Conservation (phyloP, 2,888 invertebrate species). For the Drosophila eohydei region DNA sequence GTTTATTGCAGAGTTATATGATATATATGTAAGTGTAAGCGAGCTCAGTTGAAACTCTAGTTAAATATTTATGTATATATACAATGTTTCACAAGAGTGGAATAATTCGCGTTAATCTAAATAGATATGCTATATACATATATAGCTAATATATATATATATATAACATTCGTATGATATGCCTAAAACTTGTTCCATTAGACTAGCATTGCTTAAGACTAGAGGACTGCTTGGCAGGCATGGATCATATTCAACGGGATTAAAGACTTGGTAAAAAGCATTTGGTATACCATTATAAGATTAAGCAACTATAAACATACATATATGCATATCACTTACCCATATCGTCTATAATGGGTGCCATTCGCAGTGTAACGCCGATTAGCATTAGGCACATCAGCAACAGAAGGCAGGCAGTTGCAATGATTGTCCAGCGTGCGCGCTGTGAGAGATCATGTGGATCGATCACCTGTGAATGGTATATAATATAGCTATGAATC, state of each 20-base stretch:
- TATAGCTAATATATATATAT: constrained; percentile 3
- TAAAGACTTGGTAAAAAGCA: constrained; percentile 41
- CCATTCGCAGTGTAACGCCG: constrained; percentile 96
- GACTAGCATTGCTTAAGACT: constrained; percentile 55
- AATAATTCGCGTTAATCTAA: constrained; percentile 47
- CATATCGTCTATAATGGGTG: constrained; percentile 97
- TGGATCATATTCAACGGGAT: constrained; percentile 19
- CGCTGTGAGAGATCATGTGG: constrained; percentile 93
- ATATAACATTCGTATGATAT: constrained; percentile 16
- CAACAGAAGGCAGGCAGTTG: constrained; percentile 94
- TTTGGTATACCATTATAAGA: constrained; percentile 21
- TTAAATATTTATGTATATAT: constrained; percentile 46
- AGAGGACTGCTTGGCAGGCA: constrained; percentile 60
- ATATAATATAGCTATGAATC: background rate
- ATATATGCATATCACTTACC: constrained; percentile 88
- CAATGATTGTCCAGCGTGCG: constrained; percentile 95
- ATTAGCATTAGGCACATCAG: constrained; percentile 95
- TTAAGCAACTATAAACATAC: background rate
- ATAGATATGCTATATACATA: constrained; percentile 9
- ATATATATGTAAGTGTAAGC: constrained; percentile 6
- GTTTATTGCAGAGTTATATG: background rate
- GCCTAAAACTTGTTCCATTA: constrained; percentile 71
- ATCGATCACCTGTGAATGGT: constrained; percentile 87
- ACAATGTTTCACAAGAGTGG: constrained; percentile 54
- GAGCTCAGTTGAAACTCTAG: background rate